phyloP scores from a whole-genome alignment of 2,797 vertebrate genomes.

The Megaceryle alcyon region DNA sequence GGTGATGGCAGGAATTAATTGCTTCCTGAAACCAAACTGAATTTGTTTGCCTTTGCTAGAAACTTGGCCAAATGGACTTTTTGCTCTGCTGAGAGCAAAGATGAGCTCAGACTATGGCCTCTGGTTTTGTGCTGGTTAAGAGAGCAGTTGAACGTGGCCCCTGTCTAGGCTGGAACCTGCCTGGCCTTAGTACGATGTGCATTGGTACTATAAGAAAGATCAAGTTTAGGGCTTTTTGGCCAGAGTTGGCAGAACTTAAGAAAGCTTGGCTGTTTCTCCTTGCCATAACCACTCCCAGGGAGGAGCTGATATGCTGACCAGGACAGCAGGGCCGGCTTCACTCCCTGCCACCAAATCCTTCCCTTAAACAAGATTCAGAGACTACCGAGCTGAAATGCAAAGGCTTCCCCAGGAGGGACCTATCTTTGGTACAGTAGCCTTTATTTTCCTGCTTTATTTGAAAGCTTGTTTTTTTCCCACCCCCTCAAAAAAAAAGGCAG shows the following conservation, averaged over 20 bases:
- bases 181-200: neutral
- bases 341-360: neutral
- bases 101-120: neutral
- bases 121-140: neutral
- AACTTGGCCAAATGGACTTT: neutral
- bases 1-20: neutral
- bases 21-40: neutral
- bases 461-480: neutral
- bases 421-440: neutral
- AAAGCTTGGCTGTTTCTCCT: neutral
- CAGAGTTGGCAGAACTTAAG: neutral
- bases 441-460: constrained; percentile 30
- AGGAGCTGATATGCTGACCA: neutral
- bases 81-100: neutral
- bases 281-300: neutral
- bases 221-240: neutral
- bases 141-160: neutral
- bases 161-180: neutral
- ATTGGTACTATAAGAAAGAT: neutral
- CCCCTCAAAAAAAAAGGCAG: neutral
- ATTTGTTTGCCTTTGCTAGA: neutral
- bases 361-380: neutral
- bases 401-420: neutral
- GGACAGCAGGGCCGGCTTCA: neutral
- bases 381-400: neutral